Base-by-base conservation (phyloP, 2,797 vertebrate species). In the Halcyon leucocephala region DNA sequence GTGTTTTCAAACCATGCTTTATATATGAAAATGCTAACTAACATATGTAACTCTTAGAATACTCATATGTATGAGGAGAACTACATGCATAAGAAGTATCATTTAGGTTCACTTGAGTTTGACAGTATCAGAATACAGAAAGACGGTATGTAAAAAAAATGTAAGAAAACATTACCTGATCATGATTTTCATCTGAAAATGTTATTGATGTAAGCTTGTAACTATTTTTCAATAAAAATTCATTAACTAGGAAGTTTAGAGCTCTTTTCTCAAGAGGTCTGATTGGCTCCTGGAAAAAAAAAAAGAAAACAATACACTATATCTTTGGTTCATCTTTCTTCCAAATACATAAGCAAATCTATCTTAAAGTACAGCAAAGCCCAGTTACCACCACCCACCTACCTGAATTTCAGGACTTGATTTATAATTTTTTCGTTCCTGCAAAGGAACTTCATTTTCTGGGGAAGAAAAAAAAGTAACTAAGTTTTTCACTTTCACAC, bases 371-470 rank as follows among this genome's bases (percentile, higher is more conserved):
- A 82, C 69, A 93, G 85, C 65, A 93, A 76, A 85, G 39, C 37
- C 89, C 48, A 58, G 39, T 82, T 67, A 77, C 10, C 62, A 90
- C 46, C 83, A 93, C 86, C n/a, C 67, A 97, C 98, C 95, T 98
- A 99, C 99, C 99, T 99, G 99, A 99, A 99, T 99, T 99, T 99
- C 99, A 99, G 99, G 99, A 98, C 99, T 99, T 86, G 99, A 99
- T 98, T 99, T 99, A 98, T 99, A 99, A 98, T 99, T 99, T 98
- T 99, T 99, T 97, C 99, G 99, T 98, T 99, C 99, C 98, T 99
- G 99, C 97, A 99, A 99, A 97, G 98, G 98, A 98, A 99, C 98
- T 97, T 99, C 99, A 60, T 98, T 99, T 98, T 99, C 99, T 99
- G 97, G 37, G 70, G 51, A 93, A 72, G 91, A 95, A 95, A 97